Conservation (phyloP, 2,797 vertebrate genomes). For the Melanotaenia maccullochi region DNA sequence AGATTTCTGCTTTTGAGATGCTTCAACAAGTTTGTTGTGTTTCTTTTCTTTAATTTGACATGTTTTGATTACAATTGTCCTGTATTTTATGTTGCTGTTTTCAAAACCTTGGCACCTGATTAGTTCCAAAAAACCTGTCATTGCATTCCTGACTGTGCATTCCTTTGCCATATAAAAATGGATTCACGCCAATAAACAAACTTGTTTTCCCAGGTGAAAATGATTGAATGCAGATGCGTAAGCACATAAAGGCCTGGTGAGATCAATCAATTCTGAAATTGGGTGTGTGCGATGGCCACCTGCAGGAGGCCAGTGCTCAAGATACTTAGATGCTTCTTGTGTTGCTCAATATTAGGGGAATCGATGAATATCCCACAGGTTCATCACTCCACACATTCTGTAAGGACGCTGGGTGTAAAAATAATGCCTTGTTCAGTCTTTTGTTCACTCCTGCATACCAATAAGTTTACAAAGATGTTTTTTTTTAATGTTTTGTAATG, state of each 20-base stretch:
- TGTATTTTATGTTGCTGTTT: background rate
- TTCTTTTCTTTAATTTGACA: background rate
- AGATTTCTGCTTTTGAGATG: background rate
- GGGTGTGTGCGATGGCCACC: slow-evolving; percentile 67
- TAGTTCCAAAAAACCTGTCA: background rate
- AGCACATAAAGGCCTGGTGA: slow-evolving; percentile 49
- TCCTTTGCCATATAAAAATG: slow-evolving; percentile 5
- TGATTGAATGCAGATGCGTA: slow-evolving; percentile 55
- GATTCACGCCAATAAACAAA: slow-evolving; percentile 25
- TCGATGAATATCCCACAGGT: slow-evolving; percentile 69
- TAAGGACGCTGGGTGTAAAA: slow-evolving; percentile 39
- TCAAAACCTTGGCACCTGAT: background rate
- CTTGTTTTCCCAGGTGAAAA: slow-evolving; percentile 32
- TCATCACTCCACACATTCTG: slow-evolving; percentile 36
- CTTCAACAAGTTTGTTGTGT: background rate
- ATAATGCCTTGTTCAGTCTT: slow-evolving; percentile 32
- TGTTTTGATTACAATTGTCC: background rate
- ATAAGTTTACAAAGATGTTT: slow-evolving; percentile 54
- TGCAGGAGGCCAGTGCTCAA: slow-evolving; percentile 48
- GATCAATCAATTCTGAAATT: slow-evolving; percentile 60
- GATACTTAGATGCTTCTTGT: slow-evolving; percentile 56
- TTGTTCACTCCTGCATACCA: slow-evolving; percentile 41
- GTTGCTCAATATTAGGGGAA: slow-evolving; percentile 66
- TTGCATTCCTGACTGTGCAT: background rate
- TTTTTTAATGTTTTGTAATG: slow-evolving; percentile 43